These are phyloP conservation scores for Mamestra brassicae DNA, from an alignment of 2,888 invertebrate genomes.

Conservation along the genomic window DNA sequence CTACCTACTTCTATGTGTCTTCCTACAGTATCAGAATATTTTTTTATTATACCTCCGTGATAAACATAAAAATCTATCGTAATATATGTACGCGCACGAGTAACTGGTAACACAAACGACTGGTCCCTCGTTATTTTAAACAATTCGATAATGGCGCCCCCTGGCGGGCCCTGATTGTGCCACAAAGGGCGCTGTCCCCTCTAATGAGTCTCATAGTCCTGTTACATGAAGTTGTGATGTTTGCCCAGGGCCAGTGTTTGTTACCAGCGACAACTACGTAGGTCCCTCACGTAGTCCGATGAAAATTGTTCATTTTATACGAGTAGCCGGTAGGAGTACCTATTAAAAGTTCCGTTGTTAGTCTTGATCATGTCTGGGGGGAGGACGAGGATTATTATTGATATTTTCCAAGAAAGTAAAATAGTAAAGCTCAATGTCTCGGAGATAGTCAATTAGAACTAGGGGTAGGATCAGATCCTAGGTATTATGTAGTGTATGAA, in stretches of 20 bases:
- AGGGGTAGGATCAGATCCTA: neutral
- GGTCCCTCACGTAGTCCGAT: conserved; percentile 48
- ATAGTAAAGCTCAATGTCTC: conserved; percentile 10
- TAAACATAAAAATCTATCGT: conserved; percentile 21
- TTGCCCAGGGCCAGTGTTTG: conserved; percentile 78
- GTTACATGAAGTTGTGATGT: conserved; percentile 77
- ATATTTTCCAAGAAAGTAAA: conserved; percentile 35
- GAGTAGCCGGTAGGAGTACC: conserved; percentile 17
- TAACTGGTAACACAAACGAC: conserved; percentile 71
- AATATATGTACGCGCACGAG: conserved; percentile 57
- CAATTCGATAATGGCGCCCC: conserved; percentile 87
- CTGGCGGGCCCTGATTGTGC: conserved; percentile 78
- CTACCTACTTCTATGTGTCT: too few relatives aligned
- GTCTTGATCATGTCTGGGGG: conserved; percentile 29
- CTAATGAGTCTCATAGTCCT: conserved; percentile 82
- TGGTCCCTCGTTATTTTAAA: conserved; percentile 88
- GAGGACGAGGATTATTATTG: conserved; percentile 1
- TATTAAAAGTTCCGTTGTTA: conserved; percentile 47
- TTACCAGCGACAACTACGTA: conserved; percentile 51
- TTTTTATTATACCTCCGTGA: neutral
- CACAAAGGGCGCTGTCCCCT: conserved; percentile 80
- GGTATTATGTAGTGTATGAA: neutral
- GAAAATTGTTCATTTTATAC: conserved; percentile 55
- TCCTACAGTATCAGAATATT: neutral
- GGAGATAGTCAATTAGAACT: neutral